Evolutionary conservation across 2,113 vertebrate genomes (phyloP), one percentile per base, ranked within the genome.

Genomic region (Cyanoramphus novaezelandiae): DNA sequence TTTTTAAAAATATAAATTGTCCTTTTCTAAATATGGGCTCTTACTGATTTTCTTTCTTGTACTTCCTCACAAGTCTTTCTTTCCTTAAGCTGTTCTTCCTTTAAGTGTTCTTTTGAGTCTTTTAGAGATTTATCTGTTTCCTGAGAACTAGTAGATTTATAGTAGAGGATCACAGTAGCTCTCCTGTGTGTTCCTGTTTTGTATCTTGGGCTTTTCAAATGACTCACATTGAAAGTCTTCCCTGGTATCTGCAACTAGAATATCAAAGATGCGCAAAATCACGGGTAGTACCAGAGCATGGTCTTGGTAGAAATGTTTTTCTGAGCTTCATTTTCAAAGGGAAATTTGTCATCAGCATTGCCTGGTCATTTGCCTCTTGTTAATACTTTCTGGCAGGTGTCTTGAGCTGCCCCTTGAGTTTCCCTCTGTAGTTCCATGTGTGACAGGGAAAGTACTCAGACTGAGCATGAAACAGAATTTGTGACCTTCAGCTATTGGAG

Each of bases 1-100:
- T n/a, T n/a, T n/a, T n/a, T n/a, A n/a, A n/a, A 52, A 78, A n/a
- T 21, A 57, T 9, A n/a, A 57, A 9, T 19, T 1, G 0, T 57
- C 17, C 27, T 47, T 28, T 76, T 88, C 46, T 57, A 76, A 75
- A 49, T 63, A 55, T 41, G 37, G n/a, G 9, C 49, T 79, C 37
- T 68, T 50, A 47, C 0, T 9, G 6, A 4, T 79, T 91, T 91
- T 67, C 41, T 57, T 71, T 50, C 23, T 76, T 67, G n/a, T 39
- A 43, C n/a, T 52, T 68, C 46, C 74, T 86, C 13, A 0, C 24
- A 70, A 55, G 49, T 49, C 17, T 85, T 85, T 53, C 14, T 65
- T 74, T 88, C 46, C 24, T 10, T 67, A 62, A 50, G 31, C 55
- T 4, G 0, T 64, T 47, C 62, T 78, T 80, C 50, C 20, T 74